Percentiles rank a stretch among this genome's conserved stretches.
Evolutionary conservation across 2,797 vertebrate genomes (phyloP).

Genomic region (Eleutherodactylus coqui): DNA sequence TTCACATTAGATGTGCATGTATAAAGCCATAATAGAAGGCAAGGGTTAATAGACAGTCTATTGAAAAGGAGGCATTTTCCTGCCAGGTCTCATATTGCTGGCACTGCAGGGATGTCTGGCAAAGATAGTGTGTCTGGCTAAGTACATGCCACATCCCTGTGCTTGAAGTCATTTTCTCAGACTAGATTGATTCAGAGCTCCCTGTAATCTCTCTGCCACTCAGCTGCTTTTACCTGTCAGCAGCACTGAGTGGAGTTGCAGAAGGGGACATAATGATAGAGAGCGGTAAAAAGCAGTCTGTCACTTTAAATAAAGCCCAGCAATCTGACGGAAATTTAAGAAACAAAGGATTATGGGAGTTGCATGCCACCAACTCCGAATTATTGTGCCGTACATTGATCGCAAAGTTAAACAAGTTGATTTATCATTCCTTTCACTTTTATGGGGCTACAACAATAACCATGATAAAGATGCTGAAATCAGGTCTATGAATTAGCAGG

Average conservation of each 20-base stretch:
- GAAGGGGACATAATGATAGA: constrained; percentile 41
- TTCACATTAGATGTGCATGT: neutral
- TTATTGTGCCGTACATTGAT: neutral
- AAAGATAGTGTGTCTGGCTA: constrained; percentile 5
- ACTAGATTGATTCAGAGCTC: constrained; percentile 47
- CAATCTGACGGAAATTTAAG: neutral
- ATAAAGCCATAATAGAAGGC: neutral
- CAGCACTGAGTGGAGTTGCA: constrained; percentile 14
- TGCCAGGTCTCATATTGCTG: constrained; percentile 44
- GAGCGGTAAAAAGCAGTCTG: constrained; percentile 37
- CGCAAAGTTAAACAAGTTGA: neutral
- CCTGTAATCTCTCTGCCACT: constrained; percentile 55
- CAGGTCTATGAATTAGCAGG: neutral
- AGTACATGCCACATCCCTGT: constrained; percentile 27
- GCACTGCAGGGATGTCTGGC: constrained; percentile 54
- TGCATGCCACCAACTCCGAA: neutral
- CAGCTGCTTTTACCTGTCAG: constrained; percentile 56
- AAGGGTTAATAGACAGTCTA: constrained; percentile 32
- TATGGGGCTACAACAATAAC: neutral
- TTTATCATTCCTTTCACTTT: neutral
- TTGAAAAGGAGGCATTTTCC: constrained; percentile 26
- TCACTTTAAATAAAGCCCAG: constrained; percentile 51
- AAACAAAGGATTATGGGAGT: constrained; percentile 22
- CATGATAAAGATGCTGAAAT: neutral
- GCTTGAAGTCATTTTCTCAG: constrained; percentile 43